Conservation (phyloP, 2,888 invertebrate species). For the Melitaea athalia region DNA sequence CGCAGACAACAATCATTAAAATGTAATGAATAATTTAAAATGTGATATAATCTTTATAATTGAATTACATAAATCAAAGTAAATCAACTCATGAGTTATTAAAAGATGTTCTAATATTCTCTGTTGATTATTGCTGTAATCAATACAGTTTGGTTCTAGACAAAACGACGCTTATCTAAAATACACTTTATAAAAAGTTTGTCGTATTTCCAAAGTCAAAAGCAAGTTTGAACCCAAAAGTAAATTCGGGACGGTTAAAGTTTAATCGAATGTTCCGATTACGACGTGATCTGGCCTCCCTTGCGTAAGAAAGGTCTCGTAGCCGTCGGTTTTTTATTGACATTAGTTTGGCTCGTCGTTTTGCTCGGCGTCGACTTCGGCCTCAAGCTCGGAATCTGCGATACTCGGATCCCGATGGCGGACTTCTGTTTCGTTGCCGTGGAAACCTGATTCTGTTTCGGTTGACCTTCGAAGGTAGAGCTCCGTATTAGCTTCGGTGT, state of each 20-base stretch:
- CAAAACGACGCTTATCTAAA: neutral
- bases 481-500: conserved; percentile 81
- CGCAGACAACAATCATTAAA: conserved; percentile 3
- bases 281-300: conserved; percentile 59
- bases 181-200: neutral
- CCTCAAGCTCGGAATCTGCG: conserved; percentile 72
- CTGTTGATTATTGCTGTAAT: conserved; percentile 26
- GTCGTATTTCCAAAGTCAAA: conserved; percentile 7
- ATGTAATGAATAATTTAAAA: neutral
- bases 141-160: neutral
- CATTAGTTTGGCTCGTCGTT: conserved; percentile 45
- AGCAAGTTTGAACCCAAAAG: conserved; percentile 2
- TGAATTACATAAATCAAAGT: neutral
- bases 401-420: conserved; percentile 71
- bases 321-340: conserved; percentile 53
- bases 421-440: conserved; percentile 75
- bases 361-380: conserved; percentile 59
- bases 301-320: conserved; percentile 62
- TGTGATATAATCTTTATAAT: conserved; percentile 5
- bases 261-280: conserved; percentile 35
- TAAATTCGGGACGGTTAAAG: conserved; percentile 24
- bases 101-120: conserved; percentile 9
- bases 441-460: conserved; percentile 58
- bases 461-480: conserved; percentile 85
- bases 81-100: conserved; percentile 3